Evolutionary conservation across 2,113 vertebrate genomes (phyloP).

Genomic region (Aspiorhynchus laticeps): DNA sequence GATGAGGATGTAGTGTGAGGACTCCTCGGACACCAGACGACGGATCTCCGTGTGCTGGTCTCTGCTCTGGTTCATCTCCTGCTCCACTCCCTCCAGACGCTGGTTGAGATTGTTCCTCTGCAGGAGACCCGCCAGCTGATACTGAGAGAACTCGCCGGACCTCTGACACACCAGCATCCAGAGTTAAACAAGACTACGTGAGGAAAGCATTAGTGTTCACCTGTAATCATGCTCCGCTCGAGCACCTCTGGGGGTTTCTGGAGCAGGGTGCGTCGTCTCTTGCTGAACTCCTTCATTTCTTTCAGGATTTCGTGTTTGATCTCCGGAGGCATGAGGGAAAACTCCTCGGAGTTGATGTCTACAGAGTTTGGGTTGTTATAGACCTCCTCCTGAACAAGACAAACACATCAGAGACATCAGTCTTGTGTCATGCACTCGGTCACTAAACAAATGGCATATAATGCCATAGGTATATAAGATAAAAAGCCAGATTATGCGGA

Average conservation of each 20-base stretch:
- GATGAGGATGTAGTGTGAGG: conserved; percentile 94
- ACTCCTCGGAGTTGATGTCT: conserved; percentile 94
- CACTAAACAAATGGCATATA: no score
- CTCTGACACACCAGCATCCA: conserved; percentile 68
- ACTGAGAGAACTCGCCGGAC: conserved; percentile 92
- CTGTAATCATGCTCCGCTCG: no score
- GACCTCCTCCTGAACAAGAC: conserved; percentile 77
- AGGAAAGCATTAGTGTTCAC: not conserved
- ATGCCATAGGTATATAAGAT: no score
- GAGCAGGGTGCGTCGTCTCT: conserved; percentile 88
- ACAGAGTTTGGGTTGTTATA: conserved; percentile 82
- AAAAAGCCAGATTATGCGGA: no score
- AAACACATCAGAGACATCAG: not conserved
- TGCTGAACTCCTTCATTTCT: conserved; percentile 94
- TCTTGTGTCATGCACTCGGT: no score
- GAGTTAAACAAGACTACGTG: not conserved
- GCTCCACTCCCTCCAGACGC: conserved; percentile 85
- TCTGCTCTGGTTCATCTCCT: conserved; percentile 86
- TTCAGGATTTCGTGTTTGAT: conserved; percentile 94
- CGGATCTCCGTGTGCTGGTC: conserved; percentile 84
- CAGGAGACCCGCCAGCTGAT: conserved; percentile 92
- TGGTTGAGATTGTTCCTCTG: conserved; percentile 92
- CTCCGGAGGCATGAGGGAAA: conserved; percentile 85
- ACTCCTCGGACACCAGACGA: conserved; percentile 90
- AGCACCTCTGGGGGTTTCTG: conserved; percentile 93